Evolutionary conservation across 2,797 vertebrate genomes (phyloP).

Genomic region (Nyctalus aviator): DNA sequence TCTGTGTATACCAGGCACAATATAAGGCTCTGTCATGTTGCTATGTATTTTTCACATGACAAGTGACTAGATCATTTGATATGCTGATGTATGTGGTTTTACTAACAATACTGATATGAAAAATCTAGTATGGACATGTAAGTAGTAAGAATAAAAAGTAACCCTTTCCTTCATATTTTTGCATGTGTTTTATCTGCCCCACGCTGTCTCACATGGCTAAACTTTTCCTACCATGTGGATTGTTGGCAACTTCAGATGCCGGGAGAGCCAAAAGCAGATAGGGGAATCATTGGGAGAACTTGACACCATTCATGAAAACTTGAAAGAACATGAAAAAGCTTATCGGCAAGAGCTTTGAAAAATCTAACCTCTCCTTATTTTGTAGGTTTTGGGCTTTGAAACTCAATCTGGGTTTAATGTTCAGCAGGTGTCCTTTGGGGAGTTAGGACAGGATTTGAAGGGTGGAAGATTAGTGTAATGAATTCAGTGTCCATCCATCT

Average conservation of each 20-base stretch:
- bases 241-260: slow-evolving; percentile 7
- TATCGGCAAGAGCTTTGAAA: slow-evolving; percentile 79
- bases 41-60: neutral
- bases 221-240: slow-evolving; percentile 34
- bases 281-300: slow-evolving; percentile 74
- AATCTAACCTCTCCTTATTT: slow-evolving; percentile 83
- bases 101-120: neutral
- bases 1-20: neutral
- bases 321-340: slow-evolving; percentile 75
- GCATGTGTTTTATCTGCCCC: slow-evolving; percentile 56
- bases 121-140: neutral
- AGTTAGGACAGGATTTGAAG: slow-evolving; percentile 54
- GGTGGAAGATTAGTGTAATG: slow-evolving; percentile 78
- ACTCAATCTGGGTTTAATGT: slow-evolving; percentile 84
- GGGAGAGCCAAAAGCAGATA: slow-evolving; percentile 12
- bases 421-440: slow-evolving; percentile 84
- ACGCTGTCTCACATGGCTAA: neutral
- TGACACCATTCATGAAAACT: slow-evolving; percentile 78
- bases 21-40: neutral
- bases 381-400: slow-evolving; percentile 84
- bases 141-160: neutral
- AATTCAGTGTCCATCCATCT: slow-evolving; percentile 72
- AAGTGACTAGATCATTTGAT: neutral
- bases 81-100: neutral
- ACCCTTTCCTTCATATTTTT: neutral